phyloP scores from a whole-genome alignment of 2,113 vertebrate species.

The Rousettus leschenaultii region DNA sequence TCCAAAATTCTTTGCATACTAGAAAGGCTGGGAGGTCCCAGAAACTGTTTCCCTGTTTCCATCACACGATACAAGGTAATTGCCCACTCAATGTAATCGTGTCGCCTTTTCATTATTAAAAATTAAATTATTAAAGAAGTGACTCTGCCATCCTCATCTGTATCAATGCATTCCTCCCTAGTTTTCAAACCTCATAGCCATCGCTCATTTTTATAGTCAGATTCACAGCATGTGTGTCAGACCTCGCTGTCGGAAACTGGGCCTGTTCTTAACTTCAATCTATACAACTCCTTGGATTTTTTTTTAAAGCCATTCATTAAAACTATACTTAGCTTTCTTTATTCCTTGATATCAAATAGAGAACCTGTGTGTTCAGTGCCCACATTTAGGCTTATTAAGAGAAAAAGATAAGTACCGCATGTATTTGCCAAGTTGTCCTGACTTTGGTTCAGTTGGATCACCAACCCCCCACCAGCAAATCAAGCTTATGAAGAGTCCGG shows the following conservation, averaged over 20 bases:
- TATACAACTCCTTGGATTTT: background rate
- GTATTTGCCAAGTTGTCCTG: background rate
- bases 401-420: background rate
- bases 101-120: background rate
- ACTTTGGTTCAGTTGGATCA: conserved; percentile 45
- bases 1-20: conserved; percentile 39
- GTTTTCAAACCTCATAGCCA: background rate
- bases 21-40: background rate
- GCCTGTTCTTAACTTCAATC: background rate
- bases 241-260: background rate
- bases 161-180: background rate
- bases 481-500: conserved; percentile 45
- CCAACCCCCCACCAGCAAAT: conserved; percentile 63
- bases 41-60: background rate
- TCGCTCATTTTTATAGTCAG: background rate
- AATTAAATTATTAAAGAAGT: background rate
- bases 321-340: background rate
- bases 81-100: background rate
- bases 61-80: background rate
- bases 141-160: background rate
- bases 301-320: background rate
- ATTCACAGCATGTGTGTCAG: background rate
- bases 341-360: background rate
- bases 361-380: background rate
- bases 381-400: background rate